phyloP scores from a whole-genome alignment of 2,113 vertebrate genomes.

The Chaenocephalus aceratus region DNA sequence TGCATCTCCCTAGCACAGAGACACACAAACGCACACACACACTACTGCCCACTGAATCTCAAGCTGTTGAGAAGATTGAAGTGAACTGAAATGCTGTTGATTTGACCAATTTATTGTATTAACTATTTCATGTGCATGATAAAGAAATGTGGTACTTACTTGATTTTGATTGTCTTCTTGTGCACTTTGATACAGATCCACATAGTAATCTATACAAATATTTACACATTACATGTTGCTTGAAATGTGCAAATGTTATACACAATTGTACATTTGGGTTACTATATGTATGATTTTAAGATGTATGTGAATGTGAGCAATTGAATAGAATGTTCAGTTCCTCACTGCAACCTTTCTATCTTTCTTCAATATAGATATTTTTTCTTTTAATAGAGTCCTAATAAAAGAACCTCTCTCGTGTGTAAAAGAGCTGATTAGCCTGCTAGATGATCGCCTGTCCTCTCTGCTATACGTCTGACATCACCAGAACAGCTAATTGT shows the following conservation, averaged over 20 bases:
- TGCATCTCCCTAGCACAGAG: neutral
- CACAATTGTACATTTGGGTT: too few species aligned
- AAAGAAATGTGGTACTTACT: too few species aligned
- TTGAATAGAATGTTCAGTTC: neutral
- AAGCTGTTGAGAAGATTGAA: conserved; percentile 8
- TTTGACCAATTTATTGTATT: neutral
- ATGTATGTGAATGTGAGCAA: neutral
- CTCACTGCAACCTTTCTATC: neutral
- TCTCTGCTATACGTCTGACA: conserved; percentile 9
- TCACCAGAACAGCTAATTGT: conserved; percentile 27
- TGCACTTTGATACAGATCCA: neutral
- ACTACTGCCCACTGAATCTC: conserved; percentile 13
- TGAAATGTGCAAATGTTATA: too few species aligned
- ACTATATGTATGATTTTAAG: neutral
- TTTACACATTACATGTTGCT: neutral
- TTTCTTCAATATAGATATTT: neutral
- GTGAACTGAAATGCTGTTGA: neutral
- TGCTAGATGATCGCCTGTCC: neutral
- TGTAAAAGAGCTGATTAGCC: conserved; percentile 35
- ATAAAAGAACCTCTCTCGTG: conserved; percentile 10
- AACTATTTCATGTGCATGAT: neutral
- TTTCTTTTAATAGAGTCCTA: conserved; percentile 18
- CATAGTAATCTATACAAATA: neutral
- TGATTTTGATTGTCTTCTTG: neutral
- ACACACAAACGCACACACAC: neutral